phyloP scores from a whole-genome alignment of 92 coral and sea anemone genomes.

The Micromussa lordhowensis region DNA sequence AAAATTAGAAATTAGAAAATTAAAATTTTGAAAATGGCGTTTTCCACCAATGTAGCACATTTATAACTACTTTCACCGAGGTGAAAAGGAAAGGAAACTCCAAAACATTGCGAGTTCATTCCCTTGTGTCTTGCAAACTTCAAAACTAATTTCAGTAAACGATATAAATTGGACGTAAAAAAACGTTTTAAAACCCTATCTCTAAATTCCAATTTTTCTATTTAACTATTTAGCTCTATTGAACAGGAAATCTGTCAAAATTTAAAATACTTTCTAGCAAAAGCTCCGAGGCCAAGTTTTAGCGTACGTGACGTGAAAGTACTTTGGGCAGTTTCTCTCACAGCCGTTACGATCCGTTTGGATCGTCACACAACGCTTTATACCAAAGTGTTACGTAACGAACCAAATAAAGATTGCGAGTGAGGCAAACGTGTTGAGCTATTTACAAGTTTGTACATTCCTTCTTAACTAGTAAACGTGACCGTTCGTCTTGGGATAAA shows the following conservation, averaged over 20 bases:
- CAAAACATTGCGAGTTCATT: neutral
- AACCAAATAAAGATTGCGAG: neutral
- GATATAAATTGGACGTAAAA: neutral
- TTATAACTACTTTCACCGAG: neutral
- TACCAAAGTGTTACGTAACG: neutral
- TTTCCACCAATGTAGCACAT: neutral
- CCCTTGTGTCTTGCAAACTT: neutral
- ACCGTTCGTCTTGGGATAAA: constrained; percentile 66
- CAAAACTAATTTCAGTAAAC: neutral
- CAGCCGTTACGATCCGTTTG: neutral
- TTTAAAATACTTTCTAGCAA: no score
- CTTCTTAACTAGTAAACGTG: constrained; percentile 77
- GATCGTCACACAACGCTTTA: neutral
- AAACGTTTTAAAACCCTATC: neutral
- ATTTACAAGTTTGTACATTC: neutral
- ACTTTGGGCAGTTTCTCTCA: neutral
- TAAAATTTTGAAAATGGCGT: neutral
- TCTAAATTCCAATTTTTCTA: neutral
- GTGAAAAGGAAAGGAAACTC: neutral
- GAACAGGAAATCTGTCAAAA: neutral
- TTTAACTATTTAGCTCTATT: neutral
- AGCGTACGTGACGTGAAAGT: neutral
- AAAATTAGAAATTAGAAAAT: neutral
- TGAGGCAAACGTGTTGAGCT: no score
- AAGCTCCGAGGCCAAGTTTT: neutral